Conservation (phyloP, 2,888 invertebrate species). For the Chymomyza fuscimana region DNA sequence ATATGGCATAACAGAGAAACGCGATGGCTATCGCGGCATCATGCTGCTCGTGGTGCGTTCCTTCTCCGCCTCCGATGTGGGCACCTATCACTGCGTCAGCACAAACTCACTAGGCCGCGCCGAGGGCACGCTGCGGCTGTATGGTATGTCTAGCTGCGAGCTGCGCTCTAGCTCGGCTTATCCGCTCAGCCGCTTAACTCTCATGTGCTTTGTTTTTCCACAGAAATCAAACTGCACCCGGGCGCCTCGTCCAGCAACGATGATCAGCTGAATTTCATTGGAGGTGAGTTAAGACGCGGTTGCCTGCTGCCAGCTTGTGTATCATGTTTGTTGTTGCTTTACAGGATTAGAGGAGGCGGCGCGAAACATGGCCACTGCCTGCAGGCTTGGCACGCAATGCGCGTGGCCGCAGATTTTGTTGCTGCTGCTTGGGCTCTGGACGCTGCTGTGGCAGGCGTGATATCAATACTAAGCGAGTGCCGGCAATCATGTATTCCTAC, state of each 20-base stretch:
- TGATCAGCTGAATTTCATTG: slow-evolving; percentile 78
- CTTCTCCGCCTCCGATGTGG: slow-evolving; percentile 83
- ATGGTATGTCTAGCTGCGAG: slow-evolving; percentile 80
- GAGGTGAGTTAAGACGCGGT: slow-evolving; percentile 55
- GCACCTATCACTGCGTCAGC: slow-evolving; percentile 88
- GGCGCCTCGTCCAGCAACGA: slow-evolving; percentile 77
- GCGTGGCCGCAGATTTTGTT: slow-evolving; percentile 8
- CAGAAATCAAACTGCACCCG: slow-evolving; percentile 80
- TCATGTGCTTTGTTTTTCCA: slow-evolving; percentile 17
- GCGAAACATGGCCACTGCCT: slow-evolving; percentile 47
- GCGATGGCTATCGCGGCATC: slow-evolving; percentile 79
- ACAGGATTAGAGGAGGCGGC: slow-evolving; percentile 67
- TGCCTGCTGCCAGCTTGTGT: not conserved
- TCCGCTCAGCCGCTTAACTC: slow-evolving; percentile 52
- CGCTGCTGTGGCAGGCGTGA: slow-evolving; percentile 53
- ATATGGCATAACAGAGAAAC: slow-evolving; percentile 79
- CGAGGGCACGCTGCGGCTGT: slow-evolving; percentile 84
- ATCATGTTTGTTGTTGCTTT: slow-evolving; percentile 5
- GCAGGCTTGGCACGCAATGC: slow-evolving; percentile 18
- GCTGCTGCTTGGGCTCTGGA: slow-evolving; percentile 36
- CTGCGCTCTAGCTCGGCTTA: slow-evolving; percentile 20
- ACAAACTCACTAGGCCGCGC: slow-evolving; percentile 85
- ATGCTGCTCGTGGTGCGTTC: slow-evolving; percentile 79
- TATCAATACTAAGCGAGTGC: slow-evolving; percentile 61
- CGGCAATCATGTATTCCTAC: slow-evolving; percentile 72